Conservation (phyloP, 2,888 invertebrate species). For the Melipona bicolor region DNA sequence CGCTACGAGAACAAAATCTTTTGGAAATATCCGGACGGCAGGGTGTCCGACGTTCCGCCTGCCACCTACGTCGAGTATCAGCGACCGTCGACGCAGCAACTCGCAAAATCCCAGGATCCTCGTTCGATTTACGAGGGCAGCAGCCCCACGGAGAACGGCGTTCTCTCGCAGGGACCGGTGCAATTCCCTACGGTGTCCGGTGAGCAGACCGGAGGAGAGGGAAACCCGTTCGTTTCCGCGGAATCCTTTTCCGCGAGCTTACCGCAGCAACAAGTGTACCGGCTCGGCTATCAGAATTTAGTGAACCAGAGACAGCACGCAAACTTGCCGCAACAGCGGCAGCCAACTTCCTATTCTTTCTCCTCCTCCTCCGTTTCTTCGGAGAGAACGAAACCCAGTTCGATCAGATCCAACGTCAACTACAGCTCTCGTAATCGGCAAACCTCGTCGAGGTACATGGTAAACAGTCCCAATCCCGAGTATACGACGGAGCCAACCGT, state of each 20-base stretch:
- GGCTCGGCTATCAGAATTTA: conserved; percentile 64
- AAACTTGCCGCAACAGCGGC: conserved; percentile 39
- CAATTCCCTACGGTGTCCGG: conserved; percentile 77
- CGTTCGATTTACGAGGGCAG: conserved; percentile 43
- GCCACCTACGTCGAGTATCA: conserved; percentile 72
- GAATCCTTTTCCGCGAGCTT: conserved; percentile 60
- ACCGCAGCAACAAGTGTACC: conserved; percentile 63
- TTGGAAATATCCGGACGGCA: conserved; percentile 83
- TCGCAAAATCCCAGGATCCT: conserved; percentile 40
- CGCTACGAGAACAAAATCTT: conserved; percentile 81
- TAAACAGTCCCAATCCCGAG: conserved; percentile 76
- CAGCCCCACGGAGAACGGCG: conserved; percentile 41
- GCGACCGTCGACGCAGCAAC: background rate
- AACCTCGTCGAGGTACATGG: conserved; percentile 70
- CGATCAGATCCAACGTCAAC: conserved; percentile 5
- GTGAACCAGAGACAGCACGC: conserved; percentile 53
- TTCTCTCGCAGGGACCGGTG: conserved; percentile 79
- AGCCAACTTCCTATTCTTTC: conserved; percentile 14
- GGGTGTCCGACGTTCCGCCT: conserved; percentile 78
- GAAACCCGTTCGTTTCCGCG: conserved; percentile 72
- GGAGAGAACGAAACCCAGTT: background rate
- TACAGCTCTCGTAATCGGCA: conserved; percentile 15
- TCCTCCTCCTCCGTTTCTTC: conserved; percentile 30
- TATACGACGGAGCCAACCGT: conserved; percentile 65
- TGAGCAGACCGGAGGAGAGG: conserved; percentile 43